Evolutionary conservation across 2,113 vertebrate genomes (phyloP).

Genomic region (Gnathonemus longibarbis): DNA sequence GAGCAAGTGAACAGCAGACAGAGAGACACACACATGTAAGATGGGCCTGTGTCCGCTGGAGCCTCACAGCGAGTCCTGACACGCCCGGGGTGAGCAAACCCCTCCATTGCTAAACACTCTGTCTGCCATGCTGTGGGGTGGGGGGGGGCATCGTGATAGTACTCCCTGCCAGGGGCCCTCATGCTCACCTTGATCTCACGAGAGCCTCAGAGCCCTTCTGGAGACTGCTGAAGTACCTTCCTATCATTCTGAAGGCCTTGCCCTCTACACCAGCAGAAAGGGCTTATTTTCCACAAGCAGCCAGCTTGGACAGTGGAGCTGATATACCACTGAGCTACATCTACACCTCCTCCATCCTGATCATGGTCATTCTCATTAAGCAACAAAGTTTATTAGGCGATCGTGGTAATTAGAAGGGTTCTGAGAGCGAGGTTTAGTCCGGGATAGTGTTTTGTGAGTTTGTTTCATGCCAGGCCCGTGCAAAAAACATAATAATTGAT

Average conservation of each 20-base stretch:
- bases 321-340: too few species aligned
- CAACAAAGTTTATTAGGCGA: too few species aligned
- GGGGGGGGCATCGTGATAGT: neutral
- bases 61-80: neutral
- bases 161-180: neutral
- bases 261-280: neutral
- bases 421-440: too few species aligned
- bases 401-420: too few species aligned
- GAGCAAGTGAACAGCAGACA: neutral
- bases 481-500: too few species aligned
- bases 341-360: too few species aligned
- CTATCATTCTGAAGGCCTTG: neutral
- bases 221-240: neutral
- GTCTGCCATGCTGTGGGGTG: neutral
- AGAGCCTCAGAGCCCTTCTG: neutral
- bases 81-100: neutral
- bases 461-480: too few species aligned
- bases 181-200: neutral
- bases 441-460: too few species aligned
- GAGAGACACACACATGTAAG: neutral
- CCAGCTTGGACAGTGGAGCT: neutral
- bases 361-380: too few species aligned
- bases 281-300: neutral
- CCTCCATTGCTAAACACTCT: neutral
- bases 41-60: neutral